Evolutionary conservation across 2,888 invertebrate species (phyloP).

Genomic region (Lobophora halterata): DNA sequence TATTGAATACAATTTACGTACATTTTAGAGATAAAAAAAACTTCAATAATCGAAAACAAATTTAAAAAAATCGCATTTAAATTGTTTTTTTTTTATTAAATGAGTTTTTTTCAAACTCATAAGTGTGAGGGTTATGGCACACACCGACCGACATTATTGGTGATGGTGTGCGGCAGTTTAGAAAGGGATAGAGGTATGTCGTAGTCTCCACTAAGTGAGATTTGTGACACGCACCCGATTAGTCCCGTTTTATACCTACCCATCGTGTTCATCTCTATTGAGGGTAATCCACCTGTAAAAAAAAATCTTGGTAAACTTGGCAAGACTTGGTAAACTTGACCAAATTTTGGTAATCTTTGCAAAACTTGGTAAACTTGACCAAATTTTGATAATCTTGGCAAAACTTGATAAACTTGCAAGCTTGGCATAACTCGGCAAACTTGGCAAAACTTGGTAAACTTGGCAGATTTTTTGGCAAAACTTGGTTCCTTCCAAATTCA

Average conservation of each 20-base stretch:
- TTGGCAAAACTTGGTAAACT: not conserved
- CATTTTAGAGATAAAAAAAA: too few species aligned
- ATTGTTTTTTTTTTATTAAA: not conserved
- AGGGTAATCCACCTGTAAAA: slow-evolving; percentile 88
- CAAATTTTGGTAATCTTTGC: too few species aligned
- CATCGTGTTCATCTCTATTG: slow-evolving; percentile 85
- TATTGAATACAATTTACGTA: too few species aligned
- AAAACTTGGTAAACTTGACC: too few species aligned
- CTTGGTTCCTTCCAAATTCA: too few species aligned
- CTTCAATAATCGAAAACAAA: not conserved
- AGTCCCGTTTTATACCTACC: slow-evolving; percentile 88
- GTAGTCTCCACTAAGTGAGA: slow-evolving; percentile 89
- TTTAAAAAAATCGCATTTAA: too few species aligned
- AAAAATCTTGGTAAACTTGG: too few species aligned
- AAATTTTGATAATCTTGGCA: too few species aligned
- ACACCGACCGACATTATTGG: slow-evolving; percentile 74
- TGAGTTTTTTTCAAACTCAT: slow-evolving; percentile 3
- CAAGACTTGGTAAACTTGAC: not conserved
- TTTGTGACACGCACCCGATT: slow-evolving; percentile 91
- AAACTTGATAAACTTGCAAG: too few species aligned
- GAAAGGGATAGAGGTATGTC: slow-evolving; percentile 86
- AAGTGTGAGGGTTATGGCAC: slow-evolving; percentile 50
- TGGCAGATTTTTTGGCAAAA: too few species aligned
- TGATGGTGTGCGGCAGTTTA: slow-evolving; percentile 83
- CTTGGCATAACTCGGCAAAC: too few species aligned